phyloP scores from a whole-genome alignment of 2,113 vertebrate species.

The Speoplatyrhinus poulsoni region DNA sequence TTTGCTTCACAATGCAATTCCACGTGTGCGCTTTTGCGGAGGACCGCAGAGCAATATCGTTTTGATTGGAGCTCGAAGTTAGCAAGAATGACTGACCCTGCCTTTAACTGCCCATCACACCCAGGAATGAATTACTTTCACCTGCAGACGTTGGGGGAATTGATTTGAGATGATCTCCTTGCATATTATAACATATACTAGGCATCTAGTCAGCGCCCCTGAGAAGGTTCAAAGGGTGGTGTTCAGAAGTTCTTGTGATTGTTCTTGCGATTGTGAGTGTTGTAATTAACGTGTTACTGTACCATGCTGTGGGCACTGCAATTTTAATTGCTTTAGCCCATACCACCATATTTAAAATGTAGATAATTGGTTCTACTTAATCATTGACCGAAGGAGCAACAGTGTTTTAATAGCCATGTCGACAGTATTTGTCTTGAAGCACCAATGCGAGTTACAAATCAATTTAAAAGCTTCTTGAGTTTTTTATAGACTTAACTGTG shows the following conservation, averaged over 20 bases:
- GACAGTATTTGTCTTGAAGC: background rate
- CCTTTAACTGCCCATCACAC: slow-evolving; percentile 27
- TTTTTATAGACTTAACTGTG: background rate
- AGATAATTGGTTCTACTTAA: no score
- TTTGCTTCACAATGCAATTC: no score
- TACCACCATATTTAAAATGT: background rate
- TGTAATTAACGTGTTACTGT: slow-evolving; percentile 21
- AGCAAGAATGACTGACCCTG: no score
- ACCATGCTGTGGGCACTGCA: no score
- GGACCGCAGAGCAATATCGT: no score
- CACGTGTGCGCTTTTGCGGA: no score
- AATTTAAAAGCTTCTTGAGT: background rate
- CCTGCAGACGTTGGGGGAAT: slow-evolving; percentile 35
- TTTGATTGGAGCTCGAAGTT: no score
- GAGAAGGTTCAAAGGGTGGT: slow-evolving; percentile 9
- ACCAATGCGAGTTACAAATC: background rate
- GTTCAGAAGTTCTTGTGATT: slow-evolving; percentile 24
- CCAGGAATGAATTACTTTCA: slow-evolving; percentile 47
- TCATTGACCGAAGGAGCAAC: no score
- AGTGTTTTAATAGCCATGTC: background rate
- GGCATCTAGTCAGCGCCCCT: background rate
- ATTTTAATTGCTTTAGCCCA: background rate
- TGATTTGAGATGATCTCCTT: slow-evolving; percentile 40
- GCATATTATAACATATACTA: no score
- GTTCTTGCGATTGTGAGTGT: background rate